phyloP scores from a whole-genome alignment of 1,140 invertebrate species.

The Drosophila dunni region DNA sequence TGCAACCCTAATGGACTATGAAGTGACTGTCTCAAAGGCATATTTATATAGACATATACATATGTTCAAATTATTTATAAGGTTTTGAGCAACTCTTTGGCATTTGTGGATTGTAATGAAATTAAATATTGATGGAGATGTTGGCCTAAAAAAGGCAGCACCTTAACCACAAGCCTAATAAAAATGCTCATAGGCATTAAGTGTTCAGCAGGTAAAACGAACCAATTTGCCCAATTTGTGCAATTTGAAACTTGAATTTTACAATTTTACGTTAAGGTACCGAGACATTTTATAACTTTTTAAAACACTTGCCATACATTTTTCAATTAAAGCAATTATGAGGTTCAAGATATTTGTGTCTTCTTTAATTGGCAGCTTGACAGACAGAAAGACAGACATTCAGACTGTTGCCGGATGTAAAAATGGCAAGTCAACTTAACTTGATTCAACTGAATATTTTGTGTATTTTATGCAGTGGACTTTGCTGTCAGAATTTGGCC shows the following conservation, averaged over 20 bases:
- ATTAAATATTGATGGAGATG: slow-evolving; percentile 75
- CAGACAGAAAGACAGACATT: background rate
- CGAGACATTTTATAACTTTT: slow-evolving; percentile 75
- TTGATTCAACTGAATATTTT: slow-evolving; percentile 37
- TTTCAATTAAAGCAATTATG: slow-evolving; percentile 77
- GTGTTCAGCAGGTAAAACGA: slow-evolving; percentile 15
- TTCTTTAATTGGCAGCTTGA: slow-evolving; percentile 64
- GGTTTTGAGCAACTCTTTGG: slow-evolving; percentile 46
- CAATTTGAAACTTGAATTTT: slow-evolving; percentile 58
- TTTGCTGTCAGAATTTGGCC: slow-evolving; percentile 55
- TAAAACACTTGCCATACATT: slow-evolving; percentile 73
- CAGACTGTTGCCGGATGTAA: slow-evolving; percentile 25
- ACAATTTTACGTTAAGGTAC: slow-evolving; percentile 53
- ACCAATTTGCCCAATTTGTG: slow-evolving; percentile 47
- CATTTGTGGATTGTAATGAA: slow-evolving; percentile 74
- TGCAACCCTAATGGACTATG: slow-evolving; percentile 41
- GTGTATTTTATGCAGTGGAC: slow-evolving; percentile 16
- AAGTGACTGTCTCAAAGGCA: slow-evolving; percentile 28
- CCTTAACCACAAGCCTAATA: slow-evolving; percentile 67
- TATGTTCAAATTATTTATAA: slow-evolving; percentile 69
- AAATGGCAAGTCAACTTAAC: slow-evolving; percentile 24
- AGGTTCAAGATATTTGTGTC: slow-evolving; percentile 52
- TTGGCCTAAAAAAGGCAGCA: slow-evolving; percentile 36
- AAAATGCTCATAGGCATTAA: slow-evolving; percentile 63
- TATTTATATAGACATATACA: slow-evolving; percentile 50